These are phyloP conservation scores for Astyanax mexicanus DNA, from an alignment of 2,797 vertebrate genomes.

Conservation along the genomic window DNA sequence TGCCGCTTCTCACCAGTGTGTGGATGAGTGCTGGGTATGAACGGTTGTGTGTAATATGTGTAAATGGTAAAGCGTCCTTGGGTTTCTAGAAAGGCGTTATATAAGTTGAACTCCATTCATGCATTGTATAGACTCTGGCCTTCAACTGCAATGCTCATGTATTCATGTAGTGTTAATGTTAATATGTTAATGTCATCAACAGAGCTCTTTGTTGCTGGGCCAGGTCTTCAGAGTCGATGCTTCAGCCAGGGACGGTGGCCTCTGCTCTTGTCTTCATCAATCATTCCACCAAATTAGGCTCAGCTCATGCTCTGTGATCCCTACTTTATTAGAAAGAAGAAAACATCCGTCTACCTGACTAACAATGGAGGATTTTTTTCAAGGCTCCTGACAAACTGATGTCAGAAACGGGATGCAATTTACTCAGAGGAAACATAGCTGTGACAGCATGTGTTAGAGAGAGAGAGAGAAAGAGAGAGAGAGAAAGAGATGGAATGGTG, in stretches of 20 bases:
- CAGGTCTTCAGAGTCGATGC: constrained; percentile 7
- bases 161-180: no score
- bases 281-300: constrained; percentile 23
- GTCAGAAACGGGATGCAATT: constrained; percentile 47
- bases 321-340: constrained; percentile 44
- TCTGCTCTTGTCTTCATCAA: constrained; percentile 29
- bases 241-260: not conserved
- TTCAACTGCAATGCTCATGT: no score
- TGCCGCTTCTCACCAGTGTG: no score
- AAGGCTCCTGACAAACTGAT: constrained; percentile 32
- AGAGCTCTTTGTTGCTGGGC: not conserved
- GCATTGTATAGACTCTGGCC: no score
- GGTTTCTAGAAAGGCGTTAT: no score
- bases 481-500: constrained; percentile 5
- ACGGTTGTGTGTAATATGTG: no score
- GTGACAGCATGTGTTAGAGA: not conserved
- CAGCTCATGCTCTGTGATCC: constrained; percentile 25
- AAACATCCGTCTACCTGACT: constrained; percentile 49
- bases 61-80: no score
- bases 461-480: not conserved
- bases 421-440: constrained; percentile 28
- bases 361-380: no score
- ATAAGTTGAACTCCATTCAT: no score
- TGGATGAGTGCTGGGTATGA: no score
- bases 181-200: not conserved